A percentile compares a stretch with the other conserved stretches of the same genome.
These are phyloP conservation scores for Epinephelus malabaricus DNA, from an alignment of 2,797 vertebrate genomes.

Conservation along the genomic window DNA sequence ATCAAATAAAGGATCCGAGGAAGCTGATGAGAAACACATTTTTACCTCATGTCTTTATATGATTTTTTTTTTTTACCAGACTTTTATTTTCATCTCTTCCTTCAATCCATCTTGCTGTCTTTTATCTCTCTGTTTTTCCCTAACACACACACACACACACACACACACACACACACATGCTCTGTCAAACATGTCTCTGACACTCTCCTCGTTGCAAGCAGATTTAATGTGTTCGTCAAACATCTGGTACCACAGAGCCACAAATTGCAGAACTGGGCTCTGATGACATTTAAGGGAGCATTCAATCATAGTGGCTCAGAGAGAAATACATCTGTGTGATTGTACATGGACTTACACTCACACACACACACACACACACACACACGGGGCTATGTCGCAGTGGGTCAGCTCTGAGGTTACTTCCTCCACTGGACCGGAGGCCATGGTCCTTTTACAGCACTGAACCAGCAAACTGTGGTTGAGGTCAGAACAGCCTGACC, in stretches of 20 bases:
- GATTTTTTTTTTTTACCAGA: background rate
- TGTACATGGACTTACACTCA: background rate
- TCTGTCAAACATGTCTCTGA: conserved; percentile 15
- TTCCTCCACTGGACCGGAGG: conserved; percentile 38
- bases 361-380: background rate
- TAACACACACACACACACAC: conserved; percentile 16
- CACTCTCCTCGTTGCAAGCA: conserved; percentile 9
- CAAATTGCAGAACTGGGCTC: conserved; percentile 46
- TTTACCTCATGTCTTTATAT: conserved; percentile 25
- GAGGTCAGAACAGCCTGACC: conserved; percentile 72
- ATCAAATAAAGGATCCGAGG: conserved; percentile 62
- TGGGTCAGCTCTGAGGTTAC: conserved; percentile 39
- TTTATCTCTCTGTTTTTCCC: conserved; percentile 19
- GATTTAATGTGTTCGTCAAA: conserved; percentile 39
- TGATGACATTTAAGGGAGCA: conserved; percentile 17
- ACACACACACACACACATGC: background rate
- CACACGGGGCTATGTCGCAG: conserved; percentile 17
- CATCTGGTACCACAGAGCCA: conserved; percentile 61
- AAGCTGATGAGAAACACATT: conserved; percentile 74
- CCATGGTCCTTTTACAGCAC: conserved; percentile 31
- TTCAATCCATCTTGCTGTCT: conserved; percentile 19
- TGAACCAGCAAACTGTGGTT: conserved; percentile 65
- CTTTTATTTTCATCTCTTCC: conserved; percentile 27
- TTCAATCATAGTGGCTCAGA: conserved; percentile 14
- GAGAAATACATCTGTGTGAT: background rate